Conservation (phyloP, 1,140 invertebrate genomes). For the Sesamia nonagrioides region DNA sequence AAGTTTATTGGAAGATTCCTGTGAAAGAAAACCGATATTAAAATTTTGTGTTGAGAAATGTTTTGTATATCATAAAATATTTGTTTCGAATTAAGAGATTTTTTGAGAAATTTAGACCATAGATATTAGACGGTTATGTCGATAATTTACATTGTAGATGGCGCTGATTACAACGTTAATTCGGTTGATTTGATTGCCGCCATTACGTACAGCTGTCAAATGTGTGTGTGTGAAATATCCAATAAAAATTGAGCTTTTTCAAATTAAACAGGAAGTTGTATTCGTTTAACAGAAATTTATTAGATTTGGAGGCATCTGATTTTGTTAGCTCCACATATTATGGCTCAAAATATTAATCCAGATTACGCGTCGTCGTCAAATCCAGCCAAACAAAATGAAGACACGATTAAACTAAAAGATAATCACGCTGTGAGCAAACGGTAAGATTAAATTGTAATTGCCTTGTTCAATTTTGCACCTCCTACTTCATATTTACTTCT, state of each 20-base stretch:
- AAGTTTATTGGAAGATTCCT: no score
- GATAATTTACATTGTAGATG: conserved; percentile 47
- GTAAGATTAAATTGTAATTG: conserved; percentile 82
- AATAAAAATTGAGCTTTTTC: conserved; percentile 87
- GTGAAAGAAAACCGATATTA: no score
- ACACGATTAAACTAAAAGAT: conserved; percentile 92
- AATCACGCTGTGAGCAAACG: conserved; percentile 96
- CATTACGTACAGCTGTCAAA: conserved; percentile 84
- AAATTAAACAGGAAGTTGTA: conserved; percentile 84
- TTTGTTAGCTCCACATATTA: conserved; percentile 83
- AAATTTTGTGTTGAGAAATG: no score
- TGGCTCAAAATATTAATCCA: conserved; percentile 95
- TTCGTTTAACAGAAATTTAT: conserved; percentile 77
- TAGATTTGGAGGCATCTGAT: conserved; percentile 73
- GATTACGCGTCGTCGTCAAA: conserved; percentile 90
- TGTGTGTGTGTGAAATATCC: conserved; percentile 69
- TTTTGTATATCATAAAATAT: no score
- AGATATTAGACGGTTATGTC: no score
- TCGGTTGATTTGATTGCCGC: conserved; percentile 62
- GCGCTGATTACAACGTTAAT: conserved; percentile 55
- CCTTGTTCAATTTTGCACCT: neutral
- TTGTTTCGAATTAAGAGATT: neutral
- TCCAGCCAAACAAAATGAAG: conserved; percentile 91
- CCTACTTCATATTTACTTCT: neutral
- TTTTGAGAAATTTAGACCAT: neutral